These are phyloP conservation scores for Lithophane leautieri DNA, from an alignment of 2,888 invertebrate genomes.

Conservation along the genomic window DNA sequence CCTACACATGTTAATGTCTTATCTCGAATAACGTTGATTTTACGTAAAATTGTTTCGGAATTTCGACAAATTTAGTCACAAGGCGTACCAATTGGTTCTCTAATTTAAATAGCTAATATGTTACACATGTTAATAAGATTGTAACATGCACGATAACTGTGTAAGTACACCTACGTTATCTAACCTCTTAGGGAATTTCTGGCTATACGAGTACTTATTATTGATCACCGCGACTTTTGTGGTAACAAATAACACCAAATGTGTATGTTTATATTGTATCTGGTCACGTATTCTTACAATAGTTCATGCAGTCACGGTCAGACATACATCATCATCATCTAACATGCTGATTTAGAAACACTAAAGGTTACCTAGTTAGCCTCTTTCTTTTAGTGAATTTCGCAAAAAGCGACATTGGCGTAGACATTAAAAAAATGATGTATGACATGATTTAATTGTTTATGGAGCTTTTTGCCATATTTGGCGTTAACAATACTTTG, in stretches of 20 bases:
- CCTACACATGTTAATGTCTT: not conserved
- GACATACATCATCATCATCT: constrained; percentile 15
- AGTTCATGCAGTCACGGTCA: constrained; percentile 20
- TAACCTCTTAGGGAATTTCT: constrained; percentile 6
- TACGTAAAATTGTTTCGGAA: not conserved
- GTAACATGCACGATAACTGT: constrained; percentile 24
- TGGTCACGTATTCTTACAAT: constrained; percentile 11
- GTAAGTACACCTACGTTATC: constrained; percentile 21
- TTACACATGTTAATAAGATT: constrained; percentile 39
- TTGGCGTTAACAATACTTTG: not conserved
- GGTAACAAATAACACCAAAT: constrained; percentile 29
- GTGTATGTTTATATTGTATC: constrained; percentile 1
- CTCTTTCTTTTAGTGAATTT: not conserved
- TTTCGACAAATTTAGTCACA: not conserved
- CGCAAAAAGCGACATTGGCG: not conserved
- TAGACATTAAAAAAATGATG: not conserved
- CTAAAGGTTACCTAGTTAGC: not conserved
- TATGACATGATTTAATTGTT: not conserved
- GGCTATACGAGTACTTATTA: not conserved
- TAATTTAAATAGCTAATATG: constrained; percentile 46
- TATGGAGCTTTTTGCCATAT: not conserved
- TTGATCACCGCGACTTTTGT: constrained; percentile 12
- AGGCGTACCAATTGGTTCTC: not conserved
- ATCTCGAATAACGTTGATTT: not conserved
- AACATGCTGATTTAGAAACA: not conserved